phyloP scores from a whole-genome alignment of 2,888 invertebrate species.

The Mechanitis messenoides region DNA sequence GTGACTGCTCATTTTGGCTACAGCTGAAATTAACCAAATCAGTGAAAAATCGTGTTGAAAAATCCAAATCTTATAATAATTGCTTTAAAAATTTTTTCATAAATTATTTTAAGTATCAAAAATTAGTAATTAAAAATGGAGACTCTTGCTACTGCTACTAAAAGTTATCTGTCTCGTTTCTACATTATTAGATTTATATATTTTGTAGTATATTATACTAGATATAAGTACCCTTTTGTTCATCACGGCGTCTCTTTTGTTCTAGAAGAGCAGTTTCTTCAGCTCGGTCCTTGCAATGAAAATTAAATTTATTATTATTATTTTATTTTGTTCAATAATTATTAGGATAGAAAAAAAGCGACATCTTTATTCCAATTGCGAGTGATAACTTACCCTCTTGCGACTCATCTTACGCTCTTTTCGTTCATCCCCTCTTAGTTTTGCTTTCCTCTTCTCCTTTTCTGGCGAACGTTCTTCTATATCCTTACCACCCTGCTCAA shows the following conservation, averaged over 20 bases:
- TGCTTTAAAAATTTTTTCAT: no score
- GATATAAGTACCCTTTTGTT: slow-evolving; percentile 80
- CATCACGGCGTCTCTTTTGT: slow-evolving; percentile 87
- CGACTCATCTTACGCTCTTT: slow-evolving; percentile 88
- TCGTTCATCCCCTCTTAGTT: slow-evolving; percentile 73
- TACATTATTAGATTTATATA: neutral
- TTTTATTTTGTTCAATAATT: slow-evolving; percentile 2
- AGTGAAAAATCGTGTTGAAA: neutral
- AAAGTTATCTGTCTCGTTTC: no score
- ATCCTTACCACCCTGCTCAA: slow-evolving; percentile 75
- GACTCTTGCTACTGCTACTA: no score
- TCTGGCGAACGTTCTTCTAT: slow-evolving; percentile 78
- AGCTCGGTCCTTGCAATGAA: slow-evolving; percentile 79
- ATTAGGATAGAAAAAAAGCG: no score
- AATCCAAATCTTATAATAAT: no score
- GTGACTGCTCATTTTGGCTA: slow-evolving; percentile 78
- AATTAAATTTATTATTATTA: slow-evolving; percentile 16
- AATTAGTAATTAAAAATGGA: no score
- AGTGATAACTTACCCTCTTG: slow-evolving; percentile 79
- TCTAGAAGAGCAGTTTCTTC: slow-evolving; percentile 82
- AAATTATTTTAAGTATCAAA: no score
- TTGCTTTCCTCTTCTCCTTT: slow-evolving; percentile 85
- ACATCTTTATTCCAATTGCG: slow-evolving; percentile 12
- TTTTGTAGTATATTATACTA: slow-evolving; percentile 1
- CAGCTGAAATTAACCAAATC: slow-evolving; percentile 52